phyloP scores from a whole-genome alignment of 2,797 vertebrate species.

The Rallus crepitans region DNA sequence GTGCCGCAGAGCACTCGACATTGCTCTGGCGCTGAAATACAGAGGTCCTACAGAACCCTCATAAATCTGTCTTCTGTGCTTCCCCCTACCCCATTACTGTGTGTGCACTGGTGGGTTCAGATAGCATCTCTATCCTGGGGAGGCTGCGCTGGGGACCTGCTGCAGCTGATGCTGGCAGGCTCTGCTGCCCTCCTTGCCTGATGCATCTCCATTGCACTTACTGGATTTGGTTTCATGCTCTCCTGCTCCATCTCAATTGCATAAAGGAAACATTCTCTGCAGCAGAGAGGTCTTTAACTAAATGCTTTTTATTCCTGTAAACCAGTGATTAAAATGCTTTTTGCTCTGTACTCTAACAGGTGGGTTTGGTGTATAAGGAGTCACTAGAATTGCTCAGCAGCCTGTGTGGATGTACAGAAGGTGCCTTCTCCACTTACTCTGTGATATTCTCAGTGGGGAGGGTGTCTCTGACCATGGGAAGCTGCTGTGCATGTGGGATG shows the following conservation, averaged over 20 bases:
- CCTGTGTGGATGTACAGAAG: fast-evolving
- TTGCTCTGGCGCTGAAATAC: no score
- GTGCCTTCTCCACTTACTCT: neutral
- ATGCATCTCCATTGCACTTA: fast-evolving
- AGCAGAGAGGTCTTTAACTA: neutral
- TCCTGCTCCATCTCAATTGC: neutral
- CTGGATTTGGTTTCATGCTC: neutral
- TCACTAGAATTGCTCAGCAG: neutral
- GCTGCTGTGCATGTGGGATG: neutral
- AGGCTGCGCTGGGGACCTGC: neutral
- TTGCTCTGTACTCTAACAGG: fast-evolving
- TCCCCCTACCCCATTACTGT: fast-evolving
- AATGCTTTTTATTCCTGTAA: neutral
- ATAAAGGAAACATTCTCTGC: neutral
- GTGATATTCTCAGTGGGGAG: fast-evolving
- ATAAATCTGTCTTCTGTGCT: fast-evolving
- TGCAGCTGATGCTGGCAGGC: neutral
- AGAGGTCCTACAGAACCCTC: fast-evolving
- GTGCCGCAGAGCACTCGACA: neutral
- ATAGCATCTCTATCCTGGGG: fast-evolving
- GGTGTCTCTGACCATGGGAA: fast-evolving
- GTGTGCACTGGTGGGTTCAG: fast-evolving
- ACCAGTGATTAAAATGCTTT: neutral
- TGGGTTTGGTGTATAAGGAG: fast-evolving
- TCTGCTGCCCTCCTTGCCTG: neutral